These are phyloP conservation scores for Carcharodon carcharias DNA, from an alignment of 2,797 vertebrate genomes.

Conservation along the genomic window DNA sequence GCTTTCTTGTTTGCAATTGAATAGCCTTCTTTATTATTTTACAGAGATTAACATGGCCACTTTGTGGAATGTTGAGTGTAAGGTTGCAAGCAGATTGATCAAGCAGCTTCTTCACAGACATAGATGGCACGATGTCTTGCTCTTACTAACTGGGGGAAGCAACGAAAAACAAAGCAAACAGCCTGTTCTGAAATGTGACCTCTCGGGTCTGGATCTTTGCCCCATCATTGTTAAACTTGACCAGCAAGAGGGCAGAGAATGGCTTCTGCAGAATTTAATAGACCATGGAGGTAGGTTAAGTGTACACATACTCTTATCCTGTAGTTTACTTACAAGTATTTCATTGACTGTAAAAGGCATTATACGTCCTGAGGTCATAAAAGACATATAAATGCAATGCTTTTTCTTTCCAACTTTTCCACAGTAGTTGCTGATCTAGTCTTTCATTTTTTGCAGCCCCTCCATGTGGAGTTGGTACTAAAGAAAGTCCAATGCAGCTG, in stretches of 20 bases:
- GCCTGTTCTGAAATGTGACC: constrained; percentile 49
- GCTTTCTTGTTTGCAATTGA: constrained; percentile 37
- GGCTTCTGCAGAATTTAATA: constrained; percentile 55
- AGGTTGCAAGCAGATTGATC: constrained; percentile 52
- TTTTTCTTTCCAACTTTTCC: not conserved
- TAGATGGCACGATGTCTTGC: constrained; percentile 57
- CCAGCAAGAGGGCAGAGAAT: constrained; percentile 42
- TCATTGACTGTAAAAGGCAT: not conserved
- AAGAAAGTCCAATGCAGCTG: constrained; percentile 50
- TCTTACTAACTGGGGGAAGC: constrained; percentile 55
- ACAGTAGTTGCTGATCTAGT: not conserved
- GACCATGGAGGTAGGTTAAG: constrained; percentile 57
- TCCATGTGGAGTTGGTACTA: constrained; percentile 49
- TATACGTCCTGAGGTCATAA: not conserved
- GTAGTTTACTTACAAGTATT: not conserved
- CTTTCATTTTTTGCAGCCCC: constrained; percentile 46
- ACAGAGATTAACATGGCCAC: constrained; percentile 59
- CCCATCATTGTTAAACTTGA: constrained; percentile 49
- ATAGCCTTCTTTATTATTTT: constrained; percentile 25
- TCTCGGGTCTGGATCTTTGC: constrained; percentile 56
- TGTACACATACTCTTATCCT: not conserved
- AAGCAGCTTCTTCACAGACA: constrained; percentile 56
- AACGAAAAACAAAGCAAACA: not conserved
- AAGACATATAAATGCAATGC: not conserved
- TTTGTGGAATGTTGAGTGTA: constrained; percentile 50